Base-by-base conservation (phyloP, 2,113 vertebrate species). In the Dipodomys stephensi region DNA sequence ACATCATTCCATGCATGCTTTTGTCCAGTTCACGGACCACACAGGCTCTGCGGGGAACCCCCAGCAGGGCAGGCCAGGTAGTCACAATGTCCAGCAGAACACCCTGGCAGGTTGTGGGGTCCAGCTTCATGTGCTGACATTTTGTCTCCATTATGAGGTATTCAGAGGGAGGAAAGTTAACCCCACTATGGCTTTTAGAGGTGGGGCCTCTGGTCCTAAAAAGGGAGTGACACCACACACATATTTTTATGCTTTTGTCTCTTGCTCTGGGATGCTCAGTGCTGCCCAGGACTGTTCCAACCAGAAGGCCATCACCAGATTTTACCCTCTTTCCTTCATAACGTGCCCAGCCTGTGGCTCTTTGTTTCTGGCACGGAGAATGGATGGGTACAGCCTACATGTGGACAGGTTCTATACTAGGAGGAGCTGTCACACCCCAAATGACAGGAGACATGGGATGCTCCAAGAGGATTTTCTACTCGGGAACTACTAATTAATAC, bases 401-500 rank as follows among this genome's bases (percentile, higher is more conserved):
- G 49, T 49, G 60, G 32, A 60, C n/a, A 64, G 64, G 27, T 39
- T 77, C 68, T 16, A 8, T 35, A 79, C 49, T 16, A 27, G 2
- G 53, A 83, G 79, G 22, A 83, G 4, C 6, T 1, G 1, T 9
- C 3, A 0, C 1, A 46, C 19, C 44, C 30, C 23, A 71, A 76
- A 64, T 69, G 25, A 64, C 62, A 64, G 92, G 46, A 72, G 83
- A 76, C 6, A 27, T 11, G 49, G 11, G 30, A 39, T 46, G 53
- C 30, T 53, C 18, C 27, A 25, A 74, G 28, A 74, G 65, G 60
- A 32, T 68, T 64, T 87, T 69, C 62, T 67, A 68, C 72, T 49
- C 81, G 46, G 82, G 30, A 64, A 57, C 49, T 64, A 60, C 73
- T 87, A 83, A 69, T 91, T 83, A 94, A 92, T 91, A 84, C 74